Evolutionary conservation across 2,113 vertebrate genomes (phyloP).

Genomic region (Coregonus clupeaformis): DNA sequence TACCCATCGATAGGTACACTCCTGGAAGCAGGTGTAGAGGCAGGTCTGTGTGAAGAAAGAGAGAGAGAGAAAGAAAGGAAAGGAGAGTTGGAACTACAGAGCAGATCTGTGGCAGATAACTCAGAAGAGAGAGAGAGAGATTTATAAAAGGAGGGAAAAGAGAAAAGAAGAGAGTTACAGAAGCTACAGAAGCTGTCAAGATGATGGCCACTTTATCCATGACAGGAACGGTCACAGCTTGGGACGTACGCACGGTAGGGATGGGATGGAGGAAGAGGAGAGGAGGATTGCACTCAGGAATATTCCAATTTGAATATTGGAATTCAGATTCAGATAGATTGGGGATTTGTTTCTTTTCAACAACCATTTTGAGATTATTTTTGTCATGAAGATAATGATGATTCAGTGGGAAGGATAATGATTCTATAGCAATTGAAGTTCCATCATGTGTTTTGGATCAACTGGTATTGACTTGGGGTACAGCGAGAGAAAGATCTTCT

Average conservation of each 20-base stretch:
- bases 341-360: background rate
- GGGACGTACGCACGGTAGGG: constrained; percentile 73
- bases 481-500: background rate
- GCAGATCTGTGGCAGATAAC: background rate
- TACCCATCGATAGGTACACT: constrained; percentile 16
- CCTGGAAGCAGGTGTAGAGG: constrained; percentile 42
- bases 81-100: background rate
- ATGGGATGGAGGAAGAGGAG: background rate
- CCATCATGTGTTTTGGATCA: too few relatives aligned
- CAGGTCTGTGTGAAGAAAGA: constrained; percentile 56
- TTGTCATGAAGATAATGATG: too few relatives aligned
- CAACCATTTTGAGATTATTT: too few relatives aligned
- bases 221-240: constrained; percentile 61
- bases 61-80: background rate
- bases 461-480: background rate
- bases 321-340: background rate
- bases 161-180: constrained; percentile 7
- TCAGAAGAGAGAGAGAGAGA: background rate
- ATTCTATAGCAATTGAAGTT: too few relatives aligned
- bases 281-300: too few relatives aligned
- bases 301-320: background rate
- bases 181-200: constrained; percentile 25
- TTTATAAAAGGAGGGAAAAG: background rate
- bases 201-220: constrained; percentile 77
- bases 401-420: too few relatives aligned